phyloP scores from a whole-genome alignment of 2,797 vertebrate genomes.

The Malacoctenus gilli region DNA sequence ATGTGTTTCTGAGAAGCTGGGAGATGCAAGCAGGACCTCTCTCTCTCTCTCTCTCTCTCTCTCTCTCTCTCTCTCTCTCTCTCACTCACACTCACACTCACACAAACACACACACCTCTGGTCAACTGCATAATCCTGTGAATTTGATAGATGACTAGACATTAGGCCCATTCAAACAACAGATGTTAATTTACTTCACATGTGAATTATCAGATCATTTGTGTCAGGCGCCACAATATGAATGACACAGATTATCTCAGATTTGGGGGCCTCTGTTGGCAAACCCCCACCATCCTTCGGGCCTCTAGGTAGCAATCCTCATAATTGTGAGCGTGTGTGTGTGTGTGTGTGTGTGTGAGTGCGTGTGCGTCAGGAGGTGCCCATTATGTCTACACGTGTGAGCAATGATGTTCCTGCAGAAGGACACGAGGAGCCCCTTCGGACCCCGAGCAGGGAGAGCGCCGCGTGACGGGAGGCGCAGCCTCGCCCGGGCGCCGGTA shows the following conservation, averaged over 20 bases:
- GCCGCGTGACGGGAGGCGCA: slow-evolving; percentile 37
- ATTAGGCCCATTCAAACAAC: slow-evolving; percentile 84
- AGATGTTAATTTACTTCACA: slow-evolving; percentile 85
- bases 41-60: background rate
- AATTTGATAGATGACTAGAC: slow-evolving; percentile 84
- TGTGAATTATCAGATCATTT: slow-evolving; percentile 85
- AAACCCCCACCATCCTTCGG: slow-evolving; percentile 55
- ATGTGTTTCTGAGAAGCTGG: slow-evolving; percentile 2
- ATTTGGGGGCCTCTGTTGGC: slow-evolving; percentile 73
- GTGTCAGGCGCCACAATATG: slow-evolving; percentile 82
- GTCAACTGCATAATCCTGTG: slow-evolving; percentile 77
- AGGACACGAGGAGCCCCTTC: slow-evolving; percentile 45
- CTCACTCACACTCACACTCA: slow-evolving; percentile 14
- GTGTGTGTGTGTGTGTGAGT: slow-evolving; percentile 31
- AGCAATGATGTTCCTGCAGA: slow-evolving; percentile 52
- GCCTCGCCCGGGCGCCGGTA: slow-evolving; percentile 1
- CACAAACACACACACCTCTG: slow-evolving; percentile 59
- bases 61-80: slow-evolving; percentile 8
- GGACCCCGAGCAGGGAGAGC: slow-evolving; percentile 27
- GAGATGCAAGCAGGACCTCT: background rate
- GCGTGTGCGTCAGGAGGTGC: slow-evolving; percentile 25
- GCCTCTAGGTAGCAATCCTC: slow-evolving; percentile 67
- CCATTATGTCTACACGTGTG: slow-evolving; percentile 35
- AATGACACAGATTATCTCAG: slow-evolving; percentile 81
- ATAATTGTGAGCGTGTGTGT: slow-evolving; percentile 41